Evolutionary conservation across 2,888 invertebrate genomes (phyloP).

Genomic region (Campopleginae sp.): DNA sequence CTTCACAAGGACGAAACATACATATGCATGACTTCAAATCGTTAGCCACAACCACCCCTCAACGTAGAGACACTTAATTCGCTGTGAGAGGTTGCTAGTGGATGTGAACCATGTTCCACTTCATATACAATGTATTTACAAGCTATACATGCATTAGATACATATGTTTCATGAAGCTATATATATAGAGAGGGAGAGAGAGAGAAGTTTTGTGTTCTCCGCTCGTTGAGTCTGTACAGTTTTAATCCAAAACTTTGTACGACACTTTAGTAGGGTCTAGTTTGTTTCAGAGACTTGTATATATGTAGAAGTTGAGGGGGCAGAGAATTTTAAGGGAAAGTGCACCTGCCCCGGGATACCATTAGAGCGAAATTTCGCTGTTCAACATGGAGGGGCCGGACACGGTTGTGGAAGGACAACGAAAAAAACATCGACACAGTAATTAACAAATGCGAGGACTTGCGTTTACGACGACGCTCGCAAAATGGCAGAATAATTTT

Average conservation of each 20-base stretch:
- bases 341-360: slow-evolving; percentile 59
- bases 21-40: slow-evolving; percentile 44
- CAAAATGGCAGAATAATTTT: neutral
- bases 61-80: slow-evolving; percentile 35
- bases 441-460: neutral
- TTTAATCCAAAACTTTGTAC: slow-evolving; percentile 64
- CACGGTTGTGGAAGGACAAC: neutral
- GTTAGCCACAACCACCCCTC: slow-evolving; percentile 48
- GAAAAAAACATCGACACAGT: slow-evolving; percentile 9
- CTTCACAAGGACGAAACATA: slow-evolving; percentile 16
- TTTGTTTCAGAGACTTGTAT: slow-evolving; percentile 26
- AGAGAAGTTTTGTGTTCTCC: slow-evolving; percentile 35
- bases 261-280: slow-evolving; percentile 55
- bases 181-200: neutral
- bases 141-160: neutral
- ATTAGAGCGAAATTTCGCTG: slow-evolving; percentile 57
- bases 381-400: slow-evolving; percentile 2
- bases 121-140: slow-evolving; percentile 24
- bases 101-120: neutral
- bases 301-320: neutral
- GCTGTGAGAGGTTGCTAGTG: slow-evolving; percentile 4
- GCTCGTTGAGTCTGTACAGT: slow-evolving; percentile 40
- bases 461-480: neutral
- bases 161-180: neutral
- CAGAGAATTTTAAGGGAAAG: slow-evolving; percentile 54